Base-by-base conservation (phyloP, 2,888 invertebrate species). In the Lysandra bellargus region DNA sequence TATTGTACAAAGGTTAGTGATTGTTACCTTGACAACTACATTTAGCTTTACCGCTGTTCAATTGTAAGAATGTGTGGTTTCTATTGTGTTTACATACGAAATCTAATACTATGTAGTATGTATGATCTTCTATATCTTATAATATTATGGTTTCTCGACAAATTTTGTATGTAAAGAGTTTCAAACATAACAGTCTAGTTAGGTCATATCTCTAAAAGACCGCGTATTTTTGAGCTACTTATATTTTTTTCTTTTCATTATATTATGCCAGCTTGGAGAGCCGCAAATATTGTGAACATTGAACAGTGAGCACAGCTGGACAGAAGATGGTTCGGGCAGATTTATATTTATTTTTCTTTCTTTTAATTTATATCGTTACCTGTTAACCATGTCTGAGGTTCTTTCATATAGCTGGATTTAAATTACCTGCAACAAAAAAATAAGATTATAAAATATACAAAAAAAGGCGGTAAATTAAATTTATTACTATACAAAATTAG, bases 1-100 rank as follows among this genome's bases (percentile, higher is more conserved):
- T 74, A 74, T 79, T 74, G 73, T 60, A 40, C 60, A 74, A 60
- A 74, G 57, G 33, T 74, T 73, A 78, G 23, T 3, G 73, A 78
- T 57, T 57, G 40, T 74, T 53, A 53, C 75, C 75, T 75, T 75
- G 75, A 75, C 75, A 75, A 53, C 75, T 75, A 30, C 40, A 44
- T 74, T n/a, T 9, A 44, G 44, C 44, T 12, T 53, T 49, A 53
- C 23, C 7, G 44, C 9, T 74, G 23, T 37, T 73, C 73, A 73
- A 74, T 74, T 30, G 64, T 64, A 12, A 44, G 23, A 44, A 74
- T 74, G 37, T 72, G n/a, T 74, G 40, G 6, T n/a, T 44, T 30
- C 23, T 61, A n/a, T 49, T 49, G 49, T 60, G 60, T 5, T 57
- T 57, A 17, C 57, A 61, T 7, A 23, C n/a, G 7, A 61, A 61